Base-by-base conservation (phyloP, 1,140 invertebrate genomes). In the Trichonephila clavata region DNA sequence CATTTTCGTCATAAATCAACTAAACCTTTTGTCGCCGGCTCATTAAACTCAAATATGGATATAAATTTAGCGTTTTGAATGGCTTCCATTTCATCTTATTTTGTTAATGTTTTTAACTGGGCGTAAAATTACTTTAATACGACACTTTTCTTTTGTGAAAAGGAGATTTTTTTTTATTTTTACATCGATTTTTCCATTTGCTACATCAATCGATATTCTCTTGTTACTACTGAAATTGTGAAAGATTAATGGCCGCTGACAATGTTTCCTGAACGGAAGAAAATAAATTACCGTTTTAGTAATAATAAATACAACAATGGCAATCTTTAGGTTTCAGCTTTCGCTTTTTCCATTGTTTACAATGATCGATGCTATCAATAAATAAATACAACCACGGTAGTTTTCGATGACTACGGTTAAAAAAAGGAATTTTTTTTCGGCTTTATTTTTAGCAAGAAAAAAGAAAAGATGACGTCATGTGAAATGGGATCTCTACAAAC, bases 201-300 rank as follows among this genome's bases (percentile, higher is more conserved):
- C 68, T 60, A 27, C 21, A 50, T 14, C 6, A 90, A 90, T 90
- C 71, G 68, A 90, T 90, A 21, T n/a, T 20, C 24, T 59, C 65
- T 57, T 89, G 87, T 89, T 89, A 71, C 50, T 63, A 61, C 50
- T 39, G 65, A 90, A 90, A 90, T 32, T 43, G 21, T 16, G 21
- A 43, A 68, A 90, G 88, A 90, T 90, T 80, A 81, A 90, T 90
- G 88, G 50, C 57, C 6, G 39, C 57, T 61, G 68, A 59, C 71
- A 65, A 39, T 24, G 27, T 71, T 89, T 89, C 27, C n/a, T 21
- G 57, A 90, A 32, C n/a, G 59, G 71, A 90, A 61, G 57, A 80
- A 90, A 90, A 90, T 80, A 90, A 90, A 90, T 90, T 90, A 60
- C 68, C 43, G 43, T 71, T 90, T 81, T 80, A 90, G 61, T 57